Evolutionary conservation across 2,797 vertebrate species (phyloP), one percentile per base, ranked within the genome.

Genomic region (Potorous gilbertii): DNA sequence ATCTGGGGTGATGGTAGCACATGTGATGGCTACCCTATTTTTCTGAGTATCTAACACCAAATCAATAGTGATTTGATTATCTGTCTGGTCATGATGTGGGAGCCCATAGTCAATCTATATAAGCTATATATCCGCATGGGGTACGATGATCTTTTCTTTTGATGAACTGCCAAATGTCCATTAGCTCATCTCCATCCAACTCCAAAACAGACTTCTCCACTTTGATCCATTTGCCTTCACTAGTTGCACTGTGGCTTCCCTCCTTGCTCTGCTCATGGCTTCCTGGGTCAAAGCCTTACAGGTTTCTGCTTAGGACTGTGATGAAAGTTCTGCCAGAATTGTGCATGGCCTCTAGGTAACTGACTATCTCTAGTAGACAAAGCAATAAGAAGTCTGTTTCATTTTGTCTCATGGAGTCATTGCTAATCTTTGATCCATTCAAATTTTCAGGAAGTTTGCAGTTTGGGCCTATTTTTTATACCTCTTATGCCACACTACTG

Each of bases 161-260:
- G 97, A 99, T 99, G 98, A 99, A 99, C 95, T 99, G 99, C 99
- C 99, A 99, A 97, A 99, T 99, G 16, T 99, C 99, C 0, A 99
- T 99, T 99, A 99, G 99, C 98, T 99, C 99, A 0, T 99, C 99
- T 1, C 99, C 99, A 0, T 99, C 99, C 99, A 99, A 99, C 99
- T 99, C 99, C 98, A 99, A 99, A 98, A 99, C 99, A 0, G 99
- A 99, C 96, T 99, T 99, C 89, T 99, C 99, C 98, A 99, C 99
- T 97, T 99, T 99, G 98, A 99, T 99, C 95, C 99, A 98, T 91
- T 98, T 98, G 96, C 99, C 98, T 0, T 99, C 99, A 99, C 55
- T 99, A 3, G 28, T 59, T 31, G 29, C 28, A 59, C 57, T 29
- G 28, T 59, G 28, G 57, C 29, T 59, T 3, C 28, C 55, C 55